Conservation (phyloP, 2,797 vertebrate species). For the Agapornis canus region DNA sequence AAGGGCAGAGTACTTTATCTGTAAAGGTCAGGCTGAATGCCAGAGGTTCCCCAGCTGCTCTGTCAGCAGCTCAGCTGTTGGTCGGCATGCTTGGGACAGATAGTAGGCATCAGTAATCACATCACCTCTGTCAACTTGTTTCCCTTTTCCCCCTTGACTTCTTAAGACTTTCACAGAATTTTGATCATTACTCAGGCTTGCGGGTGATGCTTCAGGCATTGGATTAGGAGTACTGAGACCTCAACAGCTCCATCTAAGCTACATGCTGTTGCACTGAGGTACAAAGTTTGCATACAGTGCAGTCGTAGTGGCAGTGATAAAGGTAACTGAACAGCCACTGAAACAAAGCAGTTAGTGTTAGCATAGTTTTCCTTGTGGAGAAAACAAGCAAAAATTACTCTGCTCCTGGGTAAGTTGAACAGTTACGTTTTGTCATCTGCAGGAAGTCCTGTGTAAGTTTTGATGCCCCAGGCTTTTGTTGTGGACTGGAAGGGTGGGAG, state of each 20-base stretch:
- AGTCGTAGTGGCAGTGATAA: neutral
- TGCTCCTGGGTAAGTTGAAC: neutral
- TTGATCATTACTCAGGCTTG: neutral
- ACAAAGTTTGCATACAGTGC: fast-evolving
- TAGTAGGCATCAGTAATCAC: neutral
- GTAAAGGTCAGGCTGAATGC: neutral
- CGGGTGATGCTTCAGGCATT: neutral
- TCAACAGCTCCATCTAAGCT: neutral
- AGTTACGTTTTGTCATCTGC: neutral
- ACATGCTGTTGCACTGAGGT: neutral
- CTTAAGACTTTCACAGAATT: neutral
- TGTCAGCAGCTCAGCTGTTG: neutral
- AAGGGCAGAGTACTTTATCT: neutral
- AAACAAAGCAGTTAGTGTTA: fast-evolving
- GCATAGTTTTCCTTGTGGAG: neutral
- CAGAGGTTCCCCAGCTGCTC: neutral
- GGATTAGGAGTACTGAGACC: neutral
- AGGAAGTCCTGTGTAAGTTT: neutral
- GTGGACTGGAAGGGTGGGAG: neutral
- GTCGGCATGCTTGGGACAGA: neutral
- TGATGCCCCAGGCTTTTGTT: neutral
- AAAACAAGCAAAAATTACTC: neutral
- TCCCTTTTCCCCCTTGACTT: neutral
- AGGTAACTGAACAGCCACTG: neutral
- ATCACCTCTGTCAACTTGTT: neutral